Evolutionary conservation across 2,888 invertebrate species (phyloP), one percentile per base, ranked within the genome.

Genomic region (Tridacna gigas): DNA sequence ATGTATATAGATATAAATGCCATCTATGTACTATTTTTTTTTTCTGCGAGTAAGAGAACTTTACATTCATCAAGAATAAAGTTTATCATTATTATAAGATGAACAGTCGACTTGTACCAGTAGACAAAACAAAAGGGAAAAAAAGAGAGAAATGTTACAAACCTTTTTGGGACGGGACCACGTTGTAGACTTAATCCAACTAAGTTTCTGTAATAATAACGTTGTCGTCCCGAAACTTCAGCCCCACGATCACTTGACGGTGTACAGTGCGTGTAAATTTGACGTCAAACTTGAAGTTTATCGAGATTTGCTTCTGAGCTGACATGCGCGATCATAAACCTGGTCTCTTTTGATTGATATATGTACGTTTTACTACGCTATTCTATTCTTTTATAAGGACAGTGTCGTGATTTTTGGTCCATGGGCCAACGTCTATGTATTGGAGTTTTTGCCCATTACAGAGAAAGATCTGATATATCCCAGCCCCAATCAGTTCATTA

Each of bases 331-430:
- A 20, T 69, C 69, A 45, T 69, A 47, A 69, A 69, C 18, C n/a
- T 45, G 45, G 69, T 45, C 69, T 28, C n/a, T 20, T 18, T 18
- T 69, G 69, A 69, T 69, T 69, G 69, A 69, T 69, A 69, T 69
- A 69, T 69, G 69, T 45, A n/a, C 47, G 18, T 13, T 69, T 69
- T 45, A 69, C 45, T 69, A 47, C 69, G 28, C 26, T 56, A 20
- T 56, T 56, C 56, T 56, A 20, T 56, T 56, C 56, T 56, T 56
- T 56, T 20, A 56, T 56, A 56, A 56, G 56, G 56, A 37, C 37
- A 37, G 37, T 37, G 37, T 37, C 37, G 37, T 37, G 37, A 37
- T 37, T 37, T 37, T 37, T 37, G 37, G 37, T 37, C 37, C 37
- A 37, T 37, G 37, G 37, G 37, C 37, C 7, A 37, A 37, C 7